Evolutionary conservation across 1,140 invertebrate species (phyloP), one percentile per base, ranked within the genome.

Genomic region (Cataglyphis hispanica): DNA sequence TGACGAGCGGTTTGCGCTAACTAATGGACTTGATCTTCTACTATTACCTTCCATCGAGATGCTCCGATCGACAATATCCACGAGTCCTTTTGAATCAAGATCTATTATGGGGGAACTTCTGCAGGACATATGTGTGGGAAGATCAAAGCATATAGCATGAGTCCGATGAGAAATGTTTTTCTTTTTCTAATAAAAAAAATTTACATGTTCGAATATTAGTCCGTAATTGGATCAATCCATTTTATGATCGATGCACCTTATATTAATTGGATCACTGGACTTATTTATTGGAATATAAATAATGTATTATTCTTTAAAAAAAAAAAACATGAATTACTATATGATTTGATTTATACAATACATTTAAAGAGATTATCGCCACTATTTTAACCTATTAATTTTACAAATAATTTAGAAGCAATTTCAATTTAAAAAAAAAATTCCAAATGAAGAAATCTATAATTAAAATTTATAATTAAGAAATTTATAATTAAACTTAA

Each of bases 1-100:
- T 84, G 81, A 86, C 80, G 70, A 86, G 70, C 37, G 31, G 75
- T 61, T 83, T 50, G 60, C 61, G 60, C 61, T 84, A 86, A 75
- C 80, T 86, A 86, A 86, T 84, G 81, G 85, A 11, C 50, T 46
- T 60, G 58, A 40, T 63, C 85, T 50, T 19, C 53, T 72, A 40
- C 22, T 37, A 37, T 43, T 56, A 63, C 40, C 58, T 46, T 84
- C 50, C 43, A 84, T 77, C 81, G 34, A 84, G 70, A 50, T 63
- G 60, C 37, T 50, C 22, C 72, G 66, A 84, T 84, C 37, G 22
- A 76, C 58, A 76, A 76, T 76, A 63, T 40, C 34, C 43, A 72
- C 67, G 25, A 60, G 66, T 34, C 53, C 37, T 83, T 74, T 40
- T 46, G 66, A n/a, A 43, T 11, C 50, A 53, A 60, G 78, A 72